Evolutionary conservation across 2,888 invertebrate genomes (phyloP), one percentile per base, ranked within the genome.

Genomic region (Cheilosia scutellata): DNA sequence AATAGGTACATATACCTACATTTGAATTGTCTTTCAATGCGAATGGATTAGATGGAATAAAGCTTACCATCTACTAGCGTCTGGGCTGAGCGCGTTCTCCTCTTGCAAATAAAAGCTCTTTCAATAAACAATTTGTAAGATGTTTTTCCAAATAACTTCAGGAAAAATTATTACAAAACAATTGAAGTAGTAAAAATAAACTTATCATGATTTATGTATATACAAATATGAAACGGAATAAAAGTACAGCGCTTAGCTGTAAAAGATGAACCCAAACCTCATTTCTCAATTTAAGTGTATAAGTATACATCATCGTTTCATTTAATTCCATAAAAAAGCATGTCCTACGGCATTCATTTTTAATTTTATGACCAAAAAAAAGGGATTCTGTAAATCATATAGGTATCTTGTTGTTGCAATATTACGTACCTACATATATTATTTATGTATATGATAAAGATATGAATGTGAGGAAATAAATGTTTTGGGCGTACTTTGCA

Each of bases 401-500:
- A n/a, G n/a, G n/a, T n/a, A 66, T 58, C 44, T 66, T 57, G 49
- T 51, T 5, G 29, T 16, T 31, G 42, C 25, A 16, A 25, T 33
- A 33, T 44, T 20, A 11, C 20, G 20, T n/a, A n/a, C 31, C 29
- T 29, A 42, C 29, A 25, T 29, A 6, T 53, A 40, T 71, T 57
- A n/a, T n/a, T 63, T 40, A 33, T 65, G 42, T 55, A 31, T 62
- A 20, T 29, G 42, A 62, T 71, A 11, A 27, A 65, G 57, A 47
- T 71, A 78, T 78, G 71, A 79, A 79, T 72, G 78, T 58, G 71
- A 65, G 51, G 25, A 65, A 58, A 71, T 79, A 65, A 79, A 79
- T 63, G 57, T 13, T 65, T 27, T 1, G 33, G 25, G 51, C 63
- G 58, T 25, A 79, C 78, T 79, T 65, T 79, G 71, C 71, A 71